These are phyloP conservation scores for Platysteira castanea DNA, from an alignment of 2,113 vertebrate genomes.

Conservation along the genomic window DNA sequence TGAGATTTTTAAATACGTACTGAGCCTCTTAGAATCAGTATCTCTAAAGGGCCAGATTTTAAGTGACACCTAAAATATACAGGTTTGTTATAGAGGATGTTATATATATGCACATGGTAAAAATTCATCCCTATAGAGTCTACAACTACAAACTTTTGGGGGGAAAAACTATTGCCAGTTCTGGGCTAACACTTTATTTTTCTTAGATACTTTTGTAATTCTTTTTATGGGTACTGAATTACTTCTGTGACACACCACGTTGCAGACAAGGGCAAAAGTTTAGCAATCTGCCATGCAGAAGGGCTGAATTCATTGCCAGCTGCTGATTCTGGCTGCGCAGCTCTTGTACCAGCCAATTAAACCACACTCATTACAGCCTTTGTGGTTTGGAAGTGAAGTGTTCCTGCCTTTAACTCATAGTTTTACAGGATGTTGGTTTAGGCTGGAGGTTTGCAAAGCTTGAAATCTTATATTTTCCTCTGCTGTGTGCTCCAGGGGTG, in stretches of 20 bases:
- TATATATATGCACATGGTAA: not conserved
- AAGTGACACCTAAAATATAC: not conserved
- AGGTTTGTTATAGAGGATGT: not conserved
- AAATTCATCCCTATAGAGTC: not conserved
- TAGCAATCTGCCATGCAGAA: constrained; percentile 41
- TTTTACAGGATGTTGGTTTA: constrained; percentile 61
- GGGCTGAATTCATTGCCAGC: constrained; percentile 18
- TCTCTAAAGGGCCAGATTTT: not conserved
- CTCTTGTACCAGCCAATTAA: constrained; percentile 55
- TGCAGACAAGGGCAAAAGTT: constrained; percentile 38
- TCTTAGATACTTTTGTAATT: not conserved
- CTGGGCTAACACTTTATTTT: not conserved
- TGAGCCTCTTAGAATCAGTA: not conserved
- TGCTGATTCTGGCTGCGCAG: constrained; percentile 24
- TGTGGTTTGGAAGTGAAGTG: constrained; percentile 58
- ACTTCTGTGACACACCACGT: not conserved
- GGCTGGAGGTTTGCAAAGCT: constrained; percentile 33
- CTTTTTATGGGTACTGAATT: not conserved
- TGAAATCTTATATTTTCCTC: constrained; percentile 31
- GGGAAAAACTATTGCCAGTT: not conserved
- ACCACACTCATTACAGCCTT: constrained; percentile 42
- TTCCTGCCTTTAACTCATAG: constrained; percentile 32
- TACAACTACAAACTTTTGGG: not conserved
- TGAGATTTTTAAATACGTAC: not conserved
- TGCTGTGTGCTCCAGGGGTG: not conserved